These are phyloP conservation scores for Holotrichia oblita DNA, from an alignment of 1,140 invertebrate species.

Conservation along the genomic window DNA sequence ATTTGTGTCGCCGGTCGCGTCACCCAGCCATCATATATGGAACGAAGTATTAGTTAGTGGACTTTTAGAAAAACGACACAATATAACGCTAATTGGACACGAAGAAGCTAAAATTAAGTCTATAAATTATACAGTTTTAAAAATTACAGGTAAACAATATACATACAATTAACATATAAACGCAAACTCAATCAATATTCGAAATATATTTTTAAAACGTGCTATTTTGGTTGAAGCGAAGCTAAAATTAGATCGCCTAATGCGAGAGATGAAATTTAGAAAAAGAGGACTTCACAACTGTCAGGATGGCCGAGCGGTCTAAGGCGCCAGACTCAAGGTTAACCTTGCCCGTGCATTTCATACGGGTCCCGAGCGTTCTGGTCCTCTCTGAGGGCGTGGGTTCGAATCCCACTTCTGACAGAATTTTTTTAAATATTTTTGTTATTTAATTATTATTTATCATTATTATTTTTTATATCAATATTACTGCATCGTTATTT, in stretches of 20 bases:
- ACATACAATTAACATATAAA: no score
- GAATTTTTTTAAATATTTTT: not conserved
- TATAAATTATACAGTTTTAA: slow-evolving; percentile 24
- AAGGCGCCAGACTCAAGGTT: slow-evolving; percentile 58
- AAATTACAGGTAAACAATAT: slow-evolving; percentile 22
- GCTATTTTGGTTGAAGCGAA: not conserved
- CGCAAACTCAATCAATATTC: no score
- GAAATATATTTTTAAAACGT: not conserved
- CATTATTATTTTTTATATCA: no score
- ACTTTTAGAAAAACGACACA: slow-evolving; percentile 46
- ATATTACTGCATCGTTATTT: no score
- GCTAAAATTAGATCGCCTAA: not conserved
- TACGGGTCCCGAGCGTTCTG: slow-evolving; percentile 64
- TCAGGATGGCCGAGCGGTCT: slow-evolving; percentile 52
- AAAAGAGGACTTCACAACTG: not conserved
- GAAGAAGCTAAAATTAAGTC: not conserved
- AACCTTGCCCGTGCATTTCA: slow-evolving; percentile 57
- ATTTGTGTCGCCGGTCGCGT: slow-evolving; percentile 5
- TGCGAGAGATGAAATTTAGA: not conserved
- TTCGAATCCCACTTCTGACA: slow-evolving; percentile 90
- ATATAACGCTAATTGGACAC: slow-evolving; percentile 48
- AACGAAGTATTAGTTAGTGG: slow-evolving; percentile 45
- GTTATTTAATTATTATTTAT: no score
- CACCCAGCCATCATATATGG: slow-evolving; percentile 52
- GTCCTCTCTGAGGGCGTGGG: slow-evolving; percentile 87